These are phyloP conservation scores for Diorhabda carinulata DNA, from an alignment of 1,140 invertebrate species.

Conservation along the genomic window DNA sequence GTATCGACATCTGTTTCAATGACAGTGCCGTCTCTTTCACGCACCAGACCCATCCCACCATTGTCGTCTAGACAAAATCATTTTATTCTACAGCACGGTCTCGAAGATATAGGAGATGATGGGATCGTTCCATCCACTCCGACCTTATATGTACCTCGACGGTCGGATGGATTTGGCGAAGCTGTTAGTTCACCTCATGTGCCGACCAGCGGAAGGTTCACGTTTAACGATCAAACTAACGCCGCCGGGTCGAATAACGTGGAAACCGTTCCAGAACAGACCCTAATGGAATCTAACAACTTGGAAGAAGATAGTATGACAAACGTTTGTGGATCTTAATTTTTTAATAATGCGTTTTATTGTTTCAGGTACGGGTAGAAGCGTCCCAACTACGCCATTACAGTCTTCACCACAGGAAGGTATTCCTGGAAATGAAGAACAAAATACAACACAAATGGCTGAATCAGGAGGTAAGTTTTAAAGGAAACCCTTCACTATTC, in stretches of 20 bases:
- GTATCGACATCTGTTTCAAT: conserved; percentile 50
- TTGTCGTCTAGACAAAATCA: conserved; percentile 37
- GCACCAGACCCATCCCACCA: conserved; percentile 39
- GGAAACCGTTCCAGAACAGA: conserved; percentile 40
- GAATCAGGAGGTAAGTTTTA: conserved; percentile 45
- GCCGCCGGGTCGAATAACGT: conserved; percentile 34
- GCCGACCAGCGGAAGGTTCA: conserved; percentile 62
- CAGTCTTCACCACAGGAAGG: conserved; percentile 63
- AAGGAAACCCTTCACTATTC: background rate
- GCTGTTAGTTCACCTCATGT: conserved; percentile 86
- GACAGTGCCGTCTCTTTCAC: conserved; percentile 38
- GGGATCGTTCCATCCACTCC: conserved; percentile 86
- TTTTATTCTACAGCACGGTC: conserved; percentile 50
- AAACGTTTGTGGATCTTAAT: conserved; percentile 17
- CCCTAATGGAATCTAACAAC: conserved; percentile 34
- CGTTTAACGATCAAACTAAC: conserved; percentile 57
- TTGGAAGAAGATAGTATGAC: conserved; percentile 19
- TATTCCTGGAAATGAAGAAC: conserved; percentile 39
- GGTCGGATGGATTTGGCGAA: conserved; percentile 86
- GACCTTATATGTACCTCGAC: conserved; percentile 75
- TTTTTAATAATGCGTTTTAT: conserved; percentile 31
- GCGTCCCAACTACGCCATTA: conserved; percentile 68
- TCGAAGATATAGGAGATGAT: conserved; percentile 76
- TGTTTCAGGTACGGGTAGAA: conserved; percentile 56
- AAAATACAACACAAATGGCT: conserved; percentile 31